Percentiles rank a stretch among this genome's conserved stretches.
Conservation (phyloP, 1,140 invertebrate genomes). For the Listronotus bonariensis region DNA sequence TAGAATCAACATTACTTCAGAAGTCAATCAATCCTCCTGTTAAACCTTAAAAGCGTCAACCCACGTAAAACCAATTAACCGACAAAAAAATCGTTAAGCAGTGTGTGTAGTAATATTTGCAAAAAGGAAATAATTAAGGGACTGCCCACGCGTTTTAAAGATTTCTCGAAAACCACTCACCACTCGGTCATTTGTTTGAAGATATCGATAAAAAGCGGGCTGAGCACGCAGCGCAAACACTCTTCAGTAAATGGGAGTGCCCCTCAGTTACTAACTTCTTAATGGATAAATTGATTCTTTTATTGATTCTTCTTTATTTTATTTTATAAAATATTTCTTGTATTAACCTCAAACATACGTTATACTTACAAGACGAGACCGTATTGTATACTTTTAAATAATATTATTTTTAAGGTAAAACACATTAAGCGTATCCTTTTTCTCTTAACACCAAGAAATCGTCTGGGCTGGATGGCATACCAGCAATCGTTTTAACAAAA, state of each 20-base stretch:
- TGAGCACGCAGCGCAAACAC: background rate
- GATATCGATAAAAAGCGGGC: conserved; percentile 4
- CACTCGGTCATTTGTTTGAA: conserved; percentile 7
- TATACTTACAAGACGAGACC: too few species aligned
- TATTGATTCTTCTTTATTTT: too few species aligned
- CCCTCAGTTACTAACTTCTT: too few species aligned
- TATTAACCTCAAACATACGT: too few species aligned
- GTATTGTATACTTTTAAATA: too few species aligned
- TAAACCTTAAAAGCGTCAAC: conserved; percentile 10
- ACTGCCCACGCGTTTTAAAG: conserved; percentile 17
- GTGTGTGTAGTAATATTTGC: conserved; percentile 19
- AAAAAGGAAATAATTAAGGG: conserved; percentile 22
- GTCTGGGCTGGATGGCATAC: too few species aligned
- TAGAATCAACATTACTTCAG: conserved; percentile 9
- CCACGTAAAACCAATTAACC: conserved; percentile 21
- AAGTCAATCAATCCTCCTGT: conserved; percentile 10
- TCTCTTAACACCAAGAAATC: too few species aligned
- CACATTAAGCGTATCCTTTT: too few species aligned
- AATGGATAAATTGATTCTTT: too few species aligned
- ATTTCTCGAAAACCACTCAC: conserved; percentile 7
- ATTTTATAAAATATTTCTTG: too few species aligned
- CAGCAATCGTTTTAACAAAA: too few species aligned
- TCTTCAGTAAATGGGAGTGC: background rate
- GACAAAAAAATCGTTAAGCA: background rate
- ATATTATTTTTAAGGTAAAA: too few species aligned